phyloP scores from a whole-genome alignment of 2,888 invertebrate genomes.

The Drosophila falleni region DNA sequence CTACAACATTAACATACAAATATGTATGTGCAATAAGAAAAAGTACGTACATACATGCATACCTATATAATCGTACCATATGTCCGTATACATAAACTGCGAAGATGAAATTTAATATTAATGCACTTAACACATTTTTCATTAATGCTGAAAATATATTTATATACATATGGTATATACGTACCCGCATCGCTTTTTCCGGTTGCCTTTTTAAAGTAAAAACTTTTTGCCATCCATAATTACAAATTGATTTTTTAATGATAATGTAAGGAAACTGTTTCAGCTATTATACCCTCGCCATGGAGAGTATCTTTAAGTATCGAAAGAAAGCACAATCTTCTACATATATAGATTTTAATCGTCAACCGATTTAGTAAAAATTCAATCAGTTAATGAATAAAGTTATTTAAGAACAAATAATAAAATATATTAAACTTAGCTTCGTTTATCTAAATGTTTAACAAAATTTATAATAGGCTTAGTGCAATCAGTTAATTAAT shows the following conservation, averaged over 20 bases:
- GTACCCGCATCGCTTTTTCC: slow-evolving; percentile 29
- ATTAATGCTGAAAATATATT: slow-evolving; percentile 65
- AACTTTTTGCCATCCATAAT: slow-evolving; percentile 56
- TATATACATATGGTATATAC: slow-evolving; percentile 20
- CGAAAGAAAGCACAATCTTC: background rate
- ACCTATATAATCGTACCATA: slow-evolving; percentile 4
- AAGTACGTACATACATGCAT: slow-evolving; percentile 15
- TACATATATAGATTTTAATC: background rate
- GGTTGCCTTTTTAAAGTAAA: slow-evolving; percentile 16
- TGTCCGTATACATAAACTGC: slow-evolving; percentile 10
- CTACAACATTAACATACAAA: slow-evolving; percentile 17
- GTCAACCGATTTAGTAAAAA: background rate
- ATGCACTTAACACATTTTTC: slow-evolving; percentile 79
- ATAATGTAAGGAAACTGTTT: slow-evolving; percentile 47
- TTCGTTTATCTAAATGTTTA: background rate
- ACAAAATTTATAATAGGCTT: too few relatives aligned
- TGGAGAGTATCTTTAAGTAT: background rate
- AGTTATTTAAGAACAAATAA: background rate
- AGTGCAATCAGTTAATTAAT: too few relatives aligned
- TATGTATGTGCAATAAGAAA: background rate
- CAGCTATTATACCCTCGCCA: slow-evolving; percentile 15
- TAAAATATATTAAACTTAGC: background rate
- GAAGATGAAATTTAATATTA: slow-evolving; percentile 75
- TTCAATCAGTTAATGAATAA: background rate
- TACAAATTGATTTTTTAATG: slow-evolving; percentile 72